Evolutionary conservation across 2,888 invertebrate species (phyloP), one percentile per base, ranked within the genome.

Genomic region (Chymomyza caudatula): DNA sequence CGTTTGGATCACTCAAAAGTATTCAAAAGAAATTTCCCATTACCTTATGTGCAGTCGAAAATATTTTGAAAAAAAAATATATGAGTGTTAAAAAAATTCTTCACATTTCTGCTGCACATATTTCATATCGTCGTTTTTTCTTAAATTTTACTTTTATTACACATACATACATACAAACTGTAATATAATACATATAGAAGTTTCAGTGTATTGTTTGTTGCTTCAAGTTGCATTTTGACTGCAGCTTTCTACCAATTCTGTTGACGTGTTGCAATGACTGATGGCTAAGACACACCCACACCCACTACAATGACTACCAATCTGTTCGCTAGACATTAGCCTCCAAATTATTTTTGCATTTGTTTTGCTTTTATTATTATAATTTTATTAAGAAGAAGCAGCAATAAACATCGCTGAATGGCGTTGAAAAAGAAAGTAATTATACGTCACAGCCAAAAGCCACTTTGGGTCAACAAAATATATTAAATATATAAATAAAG

Each of bases 51-150:
- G 29, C 29, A 49, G 51, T 19, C 13, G 4, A 20, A 17, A 23
- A 19, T 49, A 20, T 20, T 19, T 55, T 11, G 25, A 55, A 25
- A 61, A 44, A 42, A 44, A 56, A 43, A 13, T 57, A 47, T 54
- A 52, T 67, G 67, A 65, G 65, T 76, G 77, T 5, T 73, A 60
- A 65, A 63, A 72, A 73, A 74, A 73, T 74, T 77, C 73, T 76
- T 71, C 65, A 65, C 54, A 65, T 69, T 73, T 76, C 11, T 59
- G 53, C 63, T 76, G 74, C 70, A 76, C 67, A 75, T 76, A 63
- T 70, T 57, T 70, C 72, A 71, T 52, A 62, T 51, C 20, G 17
- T 51, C 22, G 19, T 8, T 17, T 17, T 47, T 47, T 47, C 11
- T 19, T 15, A 47, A 2, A 47, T 47, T 57, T 63, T 63, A 25